Evolutionary conservation across 2,797 vertebrate species (phyloP), one percentile per base, ranked within the genome.

Genomic region (Dipus sagitta): DNA sequence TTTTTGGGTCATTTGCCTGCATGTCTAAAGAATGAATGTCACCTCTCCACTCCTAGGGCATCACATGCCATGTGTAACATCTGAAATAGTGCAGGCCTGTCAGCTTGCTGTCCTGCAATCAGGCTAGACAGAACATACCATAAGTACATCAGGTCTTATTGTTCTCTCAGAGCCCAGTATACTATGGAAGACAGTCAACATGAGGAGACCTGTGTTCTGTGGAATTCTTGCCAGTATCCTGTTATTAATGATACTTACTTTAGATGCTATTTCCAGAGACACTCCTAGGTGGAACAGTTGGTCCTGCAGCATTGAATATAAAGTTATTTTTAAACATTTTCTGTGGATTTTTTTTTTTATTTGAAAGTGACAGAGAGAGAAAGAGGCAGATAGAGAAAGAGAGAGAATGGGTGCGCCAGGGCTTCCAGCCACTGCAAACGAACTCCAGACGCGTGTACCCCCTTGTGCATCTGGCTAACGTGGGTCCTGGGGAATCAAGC

Each of bases 121-220:
- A 62, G 85, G 52, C 58, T 75, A 91, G 86, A 88, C 4, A 83
- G 70, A 92, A 26, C 14, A 38, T 58, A 21, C 88, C 70, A 74
- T 52, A 28, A 54, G 7, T 58, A 21, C 20, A 65, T 72, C 14
- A 2, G 38, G 64, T 90, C 92, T 85, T 77, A 47, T 6, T 64
- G 38, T 77, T 89, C 2, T 86, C 64, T 79, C 75, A 65, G 30
- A 67, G 60, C 21, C 10, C n/a, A 72, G 74, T 28, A 18, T 28
- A 18, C 47, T 42, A 32, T 32, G 67, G 86, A 79, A 68, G 92
- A 93, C 89, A 93, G 38, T 70, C 76, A 92, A 91, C 85, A 68
- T 83, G 96, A 93, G 94, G 96, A 88, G 67, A 90, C 95, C 94
- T 86, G 84, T 76, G 64, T 82, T 89, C 84, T 79, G 86, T 67